Evolutionary conservation across 2,797 vertebrate genomes (phyloP).

Genomic region (Centropyge bicolor): DNA sequence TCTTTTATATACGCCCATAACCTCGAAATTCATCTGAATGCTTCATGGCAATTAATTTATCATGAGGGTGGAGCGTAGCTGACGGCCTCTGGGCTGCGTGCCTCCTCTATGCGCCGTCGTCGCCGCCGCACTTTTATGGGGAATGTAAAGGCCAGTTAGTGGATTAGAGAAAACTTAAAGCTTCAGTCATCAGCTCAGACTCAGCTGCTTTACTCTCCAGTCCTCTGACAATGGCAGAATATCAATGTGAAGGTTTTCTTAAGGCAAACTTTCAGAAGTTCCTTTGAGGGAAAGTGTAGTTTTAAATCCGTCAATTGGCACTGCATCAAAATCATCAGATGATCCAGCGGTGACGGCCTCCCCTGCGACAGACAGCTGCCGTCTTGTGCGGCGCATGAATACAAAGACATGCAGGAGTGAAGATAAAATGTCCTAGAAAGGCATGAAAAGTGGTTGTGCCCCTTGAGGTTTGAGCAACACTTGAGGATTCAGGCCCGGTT

Average conservation of each 20-base stretch:
- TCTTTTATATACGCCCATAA: slow-evolving; percentile 35
- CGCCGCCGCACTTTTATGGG: slow-evolving; percentile 30
- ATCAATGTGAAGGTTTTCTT: slow-evolving; percentile 28
- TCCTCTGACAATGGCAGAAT: slow-evolving; percentile 33
- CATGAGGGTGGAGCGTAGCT: slow-evolving; percentile 46
- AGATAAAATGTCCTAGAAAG: slow-evolving; percentile 41
- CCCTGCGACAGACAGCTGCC: neutral
- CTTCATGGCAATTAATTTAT: slow-evolving; percentile 56
- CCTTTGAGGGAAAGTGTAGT: slow-evolving; percentile 14
- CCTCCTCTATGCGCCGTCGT: slow-evolving; percentile 30
- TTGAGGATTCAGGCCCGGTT: slow-evolving; percentile 30
- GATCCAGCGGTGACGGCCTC: neutral
- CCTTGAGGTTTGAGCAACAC: slow-evolving; percentile 11
- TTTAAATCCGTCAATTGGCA: slow-evolving; percentile 39
- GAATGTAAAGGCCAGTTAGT: slow-evolving; percentile 11
- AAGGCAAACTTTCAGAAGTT: slow-evolving; percentile 14
- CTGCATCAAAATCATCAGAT: slow-evolving; percentile 28
- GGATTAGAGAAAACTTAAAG: slow-evolving; percentile 37
- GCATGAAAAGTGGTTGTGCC: slow-evolving; percentile 13
- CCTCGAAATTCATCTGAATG: slow-evolving; percentile 48
- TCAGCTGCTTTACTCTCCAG: slow-evolving; percentile 19
- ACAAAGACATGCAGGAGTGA: slow-evolving; percentile 6
- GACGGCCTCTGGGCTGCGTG: slow-evolving; percentile 22
- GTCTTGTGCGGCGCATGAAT: slow-evolving; percentile 14
- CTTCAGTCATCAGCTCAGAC: slow-evolving; percentile 27